phyloP scores from a whole-genome alignment of 2,113 vertebrate genomes.

The Piaya cayana region DNA sequence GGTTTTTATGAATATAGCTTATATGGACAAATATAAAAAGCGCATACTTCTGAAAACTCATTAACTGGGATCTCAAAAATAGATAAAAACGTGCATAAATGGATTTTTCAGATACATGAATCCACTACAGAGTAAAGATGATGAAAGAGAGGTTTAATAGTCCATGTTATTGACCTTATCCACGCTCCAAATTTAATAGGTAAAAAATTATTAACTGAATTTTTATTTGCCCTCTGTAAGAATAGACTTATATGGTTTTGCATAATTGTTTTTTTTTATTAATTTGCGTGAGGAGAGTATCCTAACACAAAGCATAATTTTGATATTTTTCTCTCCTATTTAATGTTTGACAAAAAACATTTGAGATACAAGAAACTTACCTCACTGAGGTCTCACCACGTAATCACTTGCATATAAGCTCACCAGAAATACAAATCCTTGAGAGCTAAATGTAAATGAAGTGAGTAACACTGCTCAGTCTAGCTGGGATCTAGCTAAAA shows the following conservation, averaged over 20 bases:
- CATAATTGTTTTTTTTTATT: not conserved
- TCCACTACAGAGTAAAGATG: not conserved
- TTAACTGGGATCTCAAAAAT: conserved; percentile 27
- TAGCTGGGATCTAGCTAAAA: conserved; percentile 6
- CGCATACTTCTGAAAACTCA: conserved; percentile 10
- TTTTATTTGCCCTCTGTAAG: not conserved
- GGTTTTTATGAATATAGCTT: not conserved
- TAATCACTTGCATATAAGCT: not conserved
- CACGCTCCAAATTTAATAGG: not conserved
- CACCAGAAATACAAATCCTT: not conserved
- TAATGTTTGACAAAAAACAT: not conserved
- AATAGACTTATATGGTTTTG: not conserved
- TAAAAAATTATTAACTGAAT: not conserved
- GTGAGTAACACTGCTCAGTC: not conserved
- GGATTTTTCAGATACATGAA: conserved; percentile 10
- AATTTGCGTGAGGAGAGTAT: not conserved
- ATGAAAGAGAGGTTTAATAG: not conserved
- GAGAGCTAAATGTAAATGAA: conserved; percentile 29
- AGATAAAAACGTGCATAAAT: conserved; percentile 23
- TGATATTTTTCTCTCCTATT: not conserved
- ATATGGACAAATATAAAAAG: not conserved
- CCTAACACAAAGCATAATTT: not conserved
- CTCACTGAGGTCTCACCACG: not conserved
- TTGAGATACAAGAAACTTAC: not conserved
- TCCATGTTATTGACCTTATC: not conserved